Evolutionary conservation across 1,140 invertebrate genomes (phyloP), one percentile per base, ranked within the genome.

Genomic region (Helicoverpa zea): DNA sequence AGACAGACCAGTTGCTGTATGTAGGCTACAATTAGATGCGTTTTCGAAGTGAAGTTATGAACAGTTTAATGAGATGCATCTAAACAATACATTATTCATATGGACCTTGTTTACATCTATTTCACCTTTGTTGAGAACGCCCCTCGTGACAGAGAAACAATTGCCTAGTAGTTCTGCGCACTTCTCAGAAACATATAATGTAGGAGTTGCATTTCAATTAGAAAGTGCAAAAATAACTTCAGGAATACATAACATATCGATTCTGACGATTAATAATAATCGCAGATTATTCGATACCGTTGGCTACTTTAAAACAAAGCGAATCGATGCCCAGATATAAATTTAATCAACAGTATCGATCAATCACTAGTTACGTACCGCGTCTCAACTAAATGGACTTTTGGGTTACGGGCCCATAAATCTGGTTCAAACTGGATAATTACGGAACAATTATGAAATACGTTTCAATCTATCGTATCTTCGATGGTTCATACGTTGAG

Each of bases 371-470:
- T 78, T 68, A 63, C 63, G 59, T 77, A 66, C 23, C 23, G 23
- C 66, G 11, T 74, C n/a, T 63, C 51, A 75, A 49, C 51, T 63
- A 83, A 82, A 83, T 74, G 66, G 75, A 63, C 35, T 84, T 83
- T 87, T 83, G 54, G 82, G 82, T 85, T 84, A 83, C 75, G 66
- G 47, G 73, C 68, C 75, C 81, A 83, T 84, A 84, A 83, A 88
- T 88, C 81, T 85, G 78, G 80, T 83, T 77, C 66, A 76, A 68
- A 84, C 58, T 84, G 72, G 64, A 82, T 88, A 86, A 86, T 86
- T 86, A 83, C 52, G 64, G 77, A 74, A 77, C 79, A 80, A 82
- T 86, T 87, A 83, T 83, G 84, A 87, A 84, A 83, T 63, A 54
- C 56, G 76, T 54, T 76, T 82, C 63, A 79, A 79, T 81, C 83